Percentiles rank a stretch among this genome's conserved stretches.
phyloP scores from a whole-genome alignment of 2,113 vertebrate genomes.

The Amphilophus citrinellus region DNA sequence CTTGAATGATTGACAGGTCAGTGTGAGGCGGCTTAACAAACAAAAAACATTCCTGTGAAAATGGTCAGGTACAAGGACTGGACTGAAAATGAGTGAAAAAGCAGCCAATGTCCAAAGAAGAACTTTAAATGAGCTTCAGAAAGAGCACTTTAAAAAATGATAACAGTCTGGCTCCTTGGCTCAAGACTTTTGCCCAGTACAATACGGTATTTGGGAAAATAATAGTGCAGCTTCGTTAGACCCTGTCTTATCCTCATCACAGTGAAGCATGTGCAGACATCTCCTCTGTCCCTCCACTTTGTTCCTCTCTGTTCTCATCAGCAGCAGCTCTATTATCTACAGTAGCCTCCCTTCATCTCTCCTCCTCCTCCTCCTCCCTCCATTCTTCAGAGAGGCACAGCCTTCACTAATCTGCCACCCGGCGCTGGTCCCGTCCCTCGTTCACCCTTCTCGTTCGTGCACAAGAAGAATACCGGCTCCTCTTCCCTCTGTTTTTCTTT shows the following conservation, averaged over 20 bases:
- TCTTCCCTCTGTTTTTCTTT: conserved; percentile 69
- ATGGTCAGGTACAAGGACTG: not conserved
- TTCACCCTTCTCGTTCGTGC: conserved; percentile 60
- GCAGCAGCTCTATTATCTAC: conserved; percentile 12
- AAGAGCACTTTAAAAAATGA: not conserved
- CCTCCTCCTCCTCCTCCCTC: conserved; percentile 20
- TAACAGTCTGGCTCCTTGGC: not conserved
- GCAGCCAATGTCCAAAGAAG: not conserved
- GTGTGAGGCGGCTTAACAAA: not conserved
- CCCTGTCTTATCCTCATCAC: not conserved
- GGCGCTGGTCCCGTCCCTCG: conserved; percentile 35
- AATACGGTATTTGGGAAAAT: not conserved
- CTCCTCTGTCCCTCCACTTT: conserved; percentile 6
- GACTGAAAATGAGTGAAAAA: not conserved
- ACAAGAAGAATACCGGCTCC: conserved; percentile 76
- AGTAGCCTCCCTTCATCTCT: conserved; percentile 21
- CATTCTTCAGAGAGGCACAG: conserved; percentile 54
- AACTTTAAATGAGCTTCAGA: too few relatives aligned
- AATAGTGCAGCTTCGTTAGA: not conserved
- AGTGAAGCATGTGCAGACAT: conserved; percentile 17
- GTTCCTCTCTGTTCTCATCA: conserved; percentile 25
- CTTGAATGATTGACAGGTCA: not conserved
- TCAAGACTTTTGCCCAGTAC: not conserved
- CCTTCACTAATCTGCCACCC: conserved; percentile 59
- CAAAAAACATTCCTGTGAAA: not conserved